Evolutionary conservation across 2,797 vertebrate species (phyloP).

Genomic region (Anguilla anguilla): DNA sequence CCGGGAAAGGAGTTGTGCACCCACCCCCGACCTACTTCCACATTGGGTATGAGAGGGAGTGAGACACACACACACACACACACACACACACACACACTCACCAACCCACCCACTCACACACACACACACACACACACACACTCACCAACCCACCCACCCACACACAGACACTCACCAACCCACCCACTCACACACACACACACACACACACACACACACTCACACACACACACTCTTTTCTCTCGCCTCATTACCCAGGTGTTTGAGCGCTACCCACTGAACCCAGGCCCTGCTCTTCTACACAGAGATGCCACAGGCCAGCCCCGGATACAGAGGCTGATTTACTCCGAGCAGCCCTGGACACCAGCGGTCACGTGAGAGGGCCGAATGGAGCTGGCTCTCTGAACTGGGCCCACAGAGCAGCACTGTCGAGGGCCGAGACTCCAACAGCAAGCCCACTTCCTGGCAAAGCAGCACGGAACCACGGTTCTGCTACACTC

Average conservation of each 20-base stretch:
- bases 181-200: background rate
- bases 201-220: too few relatives aligned
- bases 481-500: conserved; percentile 38
- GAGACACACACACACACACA: background rate
- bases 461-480: background rate
- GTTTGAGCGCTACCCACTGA: background rate
- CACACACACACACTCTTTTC: too few relatives aligned
- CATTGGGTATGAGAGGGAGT: background rate
- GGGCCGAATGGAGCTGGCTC: background rate
- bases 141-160: too few relatives aligned
- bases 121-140: background rate
- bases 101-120: background rate
- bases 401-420: background rate
- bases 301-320: too few relatives aligned
- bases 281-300: background rate
- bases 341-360: background rate
- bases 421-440: background rate
- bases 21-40: background rate
- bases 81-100: background rate
- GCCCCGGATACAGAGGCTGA: too few relatives aligned
- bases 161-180: too few relatives aligned
- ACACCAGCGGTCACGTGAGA: too few relatives aligned
- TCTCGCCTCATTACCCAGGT: background rate
- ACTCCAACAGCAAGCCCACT: background rate
- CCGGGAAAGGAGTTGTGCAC: background rate